A percentile compares a stretch with the other conserved stretches of the same genome.
These are phyloP conservation scores for Batillaria attramentaria DNA, from an alignment of 1,140 invertebrate species.

Conservation along the genomic window DNA sequence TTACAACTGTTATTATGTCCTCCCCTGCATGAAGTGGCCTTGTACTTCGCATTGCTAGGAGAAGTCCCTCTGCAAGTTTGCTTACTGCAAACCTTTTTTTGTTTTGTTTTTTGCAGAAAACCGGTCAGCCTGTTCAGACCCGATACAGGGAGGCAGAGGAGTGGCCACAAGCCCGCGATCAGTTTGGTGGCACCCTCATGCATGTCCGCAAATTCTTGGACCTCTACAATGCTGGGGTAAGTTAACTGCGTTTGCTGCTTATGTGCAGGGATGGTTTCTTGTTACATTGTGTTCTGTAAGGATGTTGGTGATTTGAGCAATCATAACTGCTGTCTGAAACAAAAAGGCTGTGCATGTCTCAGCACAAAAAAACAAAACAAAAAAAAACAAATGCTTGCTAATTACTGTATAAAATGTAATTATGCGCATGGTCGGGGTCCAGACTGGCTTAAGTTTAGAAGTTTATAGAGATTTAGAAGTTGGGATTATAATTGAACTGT, in stretches of 20 bases:
- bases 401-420: too few relatives aligned
- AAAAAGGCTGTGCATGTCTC: too few relatives aligned
- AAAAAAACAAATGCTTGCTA: too few relatives aligned
- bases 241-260: conserved; percentile 11
- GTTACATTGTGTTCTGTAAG: too few relatives aligned
- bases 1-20: too few relatives aligned
- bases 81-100: neutral
- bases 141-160: conserved; percentile 85
- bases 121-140: conserved; percentile 88
- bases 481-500: too few relatives aligned
- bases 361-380: too few relatives aligned
- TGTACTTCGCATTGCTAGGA: conserved; percentile 12
- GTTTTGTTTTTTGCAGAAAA: conserved; percentile 63
- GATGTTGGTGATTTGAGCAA: too few relatives aligned
- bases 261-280: too few relatives aligned
- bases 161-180: conserved; percentile 83
- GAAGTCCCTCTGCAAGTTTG: neutral
- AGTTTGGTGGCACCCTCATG: conserved; percentile 82
- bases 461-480: too few relatives aligned
- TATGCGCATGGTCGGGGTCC: neutral
- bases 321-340: too few relatives aligned
- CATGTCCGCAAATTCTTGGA: conserved; percentile 83
- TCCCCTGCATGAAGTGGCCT: too few relatives aligned
- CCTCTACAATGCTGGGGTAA: conserved; percentile 72
- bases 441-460: neutral